Evolutionary conservation across 1,140 invertebrate genomes (phyloP), one percentile per base, ranked within the genome.

Genomic region (Diprion similis): DNA sequence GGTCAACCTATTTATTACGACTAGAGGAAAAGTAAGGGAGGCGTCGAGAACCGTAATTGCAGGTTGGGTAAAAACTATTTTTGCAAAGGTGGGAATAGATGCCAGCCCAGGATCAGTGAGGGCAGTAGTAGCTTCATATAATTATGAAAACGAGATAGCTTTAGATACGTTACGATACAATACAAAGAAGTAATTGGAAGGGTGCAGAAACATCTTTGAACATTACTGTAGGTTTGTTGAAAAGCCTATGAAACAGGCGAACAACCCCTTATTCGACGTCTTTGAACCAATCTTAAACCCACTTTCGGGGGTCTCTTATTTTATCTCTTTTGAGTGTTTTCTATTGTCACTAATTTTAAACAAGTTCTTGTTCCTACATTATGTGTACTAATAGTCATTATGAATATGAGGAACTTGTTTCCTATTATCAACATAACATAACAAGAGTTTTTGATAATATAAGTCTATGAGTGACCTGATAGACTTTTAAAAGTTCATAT

Each of bases 41-140:
- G 84, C 83, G 13, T 80, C 80, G 18, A 67, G 79, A 46, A 65
- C 75, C 1, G 77, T 84, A 8, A 85, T 86, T 10, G 80, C 80
- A 10, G 80, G 81, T 15, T 85, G 83, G 84, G 37, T 86, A 10
- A 78, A 76, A 64, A 76, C 74, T 9, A 68, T 74, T 19, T 74
- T 84, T 46, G 47, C 37, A 24, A 78, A 77, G 6, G 78, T 79
- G 18, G 77, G 76, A 37, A 82, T 85, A n/a, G 37, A 82, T 3
- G 78, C 76, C 6, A 71, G 78, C 13, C 74, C 83, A 46, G 82
- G 83, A 15, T 51, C 48, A 51, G 15, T 51, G 15, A 10, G 48
- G 15, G 76, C 79, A 1, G 79, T 78, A 19, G 78, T 80, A 24
- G 76, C 78, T 1, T 80, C 79, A 11, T 75, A 72, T 17, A 51